Evolutionary conservation across 1,140 invertebrate genomes (phyloP), one percentile per base, ranked within the genome.

Genomic region (Subanguina moxae): DNA sequence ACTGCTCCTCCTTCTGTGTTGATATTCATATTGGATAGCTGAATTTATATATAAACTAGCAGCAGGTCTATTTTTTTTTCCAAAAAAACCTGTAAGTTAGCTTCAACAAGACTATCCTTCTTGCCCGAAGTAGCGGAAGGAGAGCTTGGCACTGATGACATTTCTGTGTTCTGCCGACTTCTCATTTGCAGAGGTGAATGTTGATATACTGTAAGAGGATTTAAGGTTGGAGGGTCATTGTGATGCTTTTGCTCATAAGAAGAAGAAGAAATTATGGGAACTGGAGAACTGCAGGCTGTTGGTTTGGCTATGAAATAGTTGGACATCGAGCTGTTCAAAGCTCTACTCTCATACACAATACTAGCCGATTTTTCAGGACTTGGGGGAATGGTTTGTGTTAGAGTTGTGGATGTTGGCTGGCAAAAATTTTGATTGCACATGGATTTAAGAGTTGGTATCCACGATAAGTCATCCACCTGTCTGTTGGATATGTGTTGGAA

Each of bases 401-500:
- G 3, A n/a, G 28, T 19, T 61, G n/a, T 19, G 58, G 28, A 61
- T 52, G 48, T 15, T 5, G 23, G 48, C 23, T 25, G 48, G 48
- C 15, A 38, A 38, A 38, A 3, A 38, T 38, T 38, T 11, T 52
- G 48, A 25, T 15, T 52, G 23, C 48, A 19, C 23, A 61, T 45
- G 28, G 3, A 3, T 61, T 1, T 32, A 19, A 61, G 58, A 15
- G n/a, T 19, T 3, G 27, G n/a, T 3, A 61, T 45, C 58, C 58
- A 61, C 1, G n/a, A 19, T 3, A 23, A n/a, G 28, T 61, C 58
- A 7, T 61, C 58, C n/a, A n/a, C 1, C 1, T 28, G n/a, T 7
- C 58, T 3, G 58, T 61, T 61, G n/a, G 58, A 30, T n/a, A 61
- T 61, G 58, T 61, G 42, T 19, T 45, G 58, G n/a, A 61, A 38